Evolutionary conservation across 92 coral and sea anemone genomes (phyloP).

Genomic region (Zoanthus solanderi): DNA sequence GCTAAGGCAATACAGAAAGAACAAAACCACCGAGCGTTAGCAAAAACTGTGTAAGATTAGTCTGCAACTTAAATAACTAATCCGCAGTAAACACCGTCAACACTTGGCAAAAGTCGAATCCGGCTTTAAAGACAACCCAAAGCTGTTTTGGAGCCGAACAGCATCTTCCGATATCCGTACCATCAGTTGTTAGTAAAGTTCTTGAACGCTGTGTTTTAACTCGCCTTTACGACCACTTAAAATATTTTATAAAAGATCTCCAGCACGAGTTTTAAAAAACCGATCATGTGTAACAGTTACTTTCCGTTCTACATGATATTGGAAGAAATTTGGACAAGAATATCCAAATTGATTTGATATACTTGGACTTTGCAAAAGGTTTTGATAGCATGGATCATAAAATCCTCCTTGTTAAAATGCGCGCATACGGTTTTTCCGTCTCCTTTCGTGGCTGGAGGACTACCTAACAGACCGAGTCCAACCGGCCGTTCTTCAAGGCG

Average conservation of each 20-base stretch:
- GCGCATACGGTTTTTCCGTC: slow-evolving; percentile 25
- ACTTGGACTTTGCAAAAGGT: neutral
- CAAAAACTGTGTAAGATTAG: slow-evolving; percentile 28
- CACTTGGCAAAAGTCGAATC: slow-evolving; percentile 42
- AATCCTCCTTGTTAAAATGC: slow-evolving; percentile 13
- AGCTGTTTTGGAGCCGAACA: slow-evolving; percentile 43
- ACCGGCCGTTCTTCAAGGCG: slow-evolving; percentile 56
- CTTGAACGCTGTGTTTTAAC: slow-evolving; percentile 43
- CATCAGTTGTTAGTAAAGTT: slow-evolving; percentile 33
- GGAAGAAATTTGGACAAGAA: slow-evolving; percentile 51
- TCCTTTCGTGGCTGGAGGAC: slow-evolving; percentile 38
- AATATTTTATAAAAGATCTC: slow-evolving; percentile 8
- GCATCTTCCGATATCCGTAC: slow-evolving; percentile 40
- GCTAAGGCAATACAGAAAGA: neutral
- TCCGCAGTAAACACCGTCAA: slow-evolving; percentile 33
- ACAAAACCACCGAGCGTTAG: slow-evolving; percentile 45
- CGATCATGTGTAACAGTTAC: slow-evolving; percentile 51
- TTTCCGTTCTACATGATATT: slow-evolving; percentile 41
- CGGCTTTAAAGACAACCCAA: slow-evolving; percentile 36
- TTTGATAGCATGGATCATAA: neutral
- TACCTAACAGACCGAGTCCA: slow-evolving; percentile 55
- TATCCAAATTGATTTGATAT: neutral
- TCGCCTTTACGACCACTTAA: slow-evolving; percentile 16
- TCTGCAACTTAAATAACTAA: slow-evolving; percentile 53
- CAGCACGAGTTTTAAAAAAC: slow-evolving; percentile 25